Conservation (phyloP, 2,888 invertebrate genomes). For the Creontiades dilutus region DNA sequence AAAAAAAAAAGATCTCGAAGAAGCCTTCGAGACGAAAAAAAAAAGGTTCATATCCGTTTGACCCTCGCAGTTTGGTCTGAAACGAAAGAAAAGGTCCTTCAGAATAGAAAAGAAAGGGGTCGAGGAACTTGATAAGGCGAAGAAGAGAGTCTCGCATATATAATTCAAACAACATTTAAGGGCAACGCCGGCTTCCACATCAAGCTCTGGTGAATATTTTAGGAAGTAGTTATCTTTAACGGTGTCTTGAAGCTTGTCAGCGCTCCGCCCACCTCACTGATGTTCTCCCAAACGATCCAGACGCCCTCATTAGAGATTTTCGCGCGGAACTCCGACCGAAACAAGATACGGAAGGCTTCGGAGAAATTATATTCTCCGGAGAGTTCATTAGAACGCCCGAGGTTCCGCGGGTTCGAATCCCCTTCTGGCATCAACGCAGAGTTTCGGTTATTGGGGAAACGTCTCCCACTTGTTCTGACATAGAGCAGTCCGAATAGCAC, state of each 20-base stretch:
- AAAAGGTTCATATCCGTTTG: not conserved
- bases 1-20: not conserved
- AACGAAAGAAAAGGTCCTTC: constrained; percentile 6
- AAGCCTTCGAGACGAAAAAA: not conserved
- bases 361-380: too few species aligned
- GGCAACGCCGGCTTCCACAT: constrained; percentile 31
- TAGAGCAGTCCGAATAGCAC: too few species aligned
- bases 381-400: too few species aligned
- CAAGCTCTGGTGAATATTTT: constrained; percentile 54
- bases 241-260: constrained; percentile 54
- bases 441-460: too few species aligned
- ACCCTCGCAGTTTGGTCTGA: constrained; percentile 14
- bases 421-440: too few species aligned
- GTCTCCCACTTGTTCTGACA: too few species aligned
- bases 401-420: too few species aligned
- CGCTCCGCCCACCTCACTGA: not conserved
- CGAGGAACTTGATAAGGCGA: not conserved
- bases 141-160: constrained; percentile 37
- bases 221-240: constrained; percentile 62
- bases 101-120: constrained; percentile 1
- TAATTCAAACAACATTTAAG: constrained; percentile 67
- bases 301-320: constrained; percentile 3
- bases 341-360: too few species aligned
- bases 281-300: not conserved
- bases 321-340: not conserved